Conservation (phyloP, 2,797 vertebrate species). For the Etheostoma perlongum region DNA sequence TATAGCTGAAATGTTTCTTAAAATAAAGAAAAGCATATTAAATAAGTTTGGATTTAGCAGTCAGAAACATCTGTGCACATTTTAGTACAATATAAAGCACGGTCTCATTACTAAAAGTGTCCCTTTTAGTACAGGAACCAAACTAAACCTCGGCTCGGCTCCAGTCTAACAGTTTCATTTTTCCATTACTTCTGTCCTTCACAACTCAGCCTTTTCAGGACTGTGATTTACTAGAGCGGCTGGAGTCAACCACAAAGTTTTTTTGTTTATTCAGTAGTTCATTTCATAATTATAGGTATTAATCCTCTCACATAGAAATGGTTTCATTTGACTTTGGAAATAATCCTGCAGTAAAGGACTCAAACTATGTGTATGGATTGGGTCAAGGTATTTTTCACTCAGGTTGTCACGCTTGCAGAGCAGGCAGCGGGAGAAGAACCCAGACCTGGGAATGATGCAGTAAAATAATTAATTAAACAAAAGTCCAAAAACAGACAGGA, state of each 20-base stretch:
- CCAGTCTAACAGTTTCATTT: background rate
- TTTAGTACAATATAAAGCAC: background rate
- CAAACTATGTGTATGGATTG: background rate
- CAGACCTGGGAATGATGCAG: too few species aligned
- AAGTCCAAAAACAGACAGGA: too few species aligned
- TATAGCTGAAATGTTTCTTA: background rate
- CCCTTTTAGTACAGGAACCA: background rate
- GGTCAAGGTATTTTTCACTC: background rate
- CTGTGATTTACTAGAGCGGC: background rate
- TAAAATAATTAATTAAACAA: too few species aligned
- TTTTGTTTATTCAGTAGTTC: background rate
- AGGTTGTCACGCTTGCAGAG: too few species aligned
- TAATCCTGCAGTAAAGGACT: background rate
- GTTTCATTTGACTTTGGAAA: constrained; percentile 2
- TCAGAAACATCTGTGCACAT: background rate
- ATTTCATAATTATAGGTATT: background rate
- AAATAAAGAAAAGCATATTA: background rate
- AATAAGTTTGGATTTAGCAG: background rate
- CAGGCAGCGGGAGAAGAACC: too few species aligned
- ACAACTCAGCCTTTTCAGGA: background rate
- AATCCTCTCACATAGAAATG: background rate
- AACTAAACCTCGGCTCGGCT: background rate
- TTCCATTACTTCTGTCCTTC: constrained; percentile 5
- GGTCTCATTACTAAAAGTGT: background rate
- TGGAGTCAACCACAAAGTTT: background rate